Evolutionary conservation across 2,113 vertebrate species (phyloP), one percentile per base, ranked within the genome.

Genomic region (Ciconia maguari): DNA sequence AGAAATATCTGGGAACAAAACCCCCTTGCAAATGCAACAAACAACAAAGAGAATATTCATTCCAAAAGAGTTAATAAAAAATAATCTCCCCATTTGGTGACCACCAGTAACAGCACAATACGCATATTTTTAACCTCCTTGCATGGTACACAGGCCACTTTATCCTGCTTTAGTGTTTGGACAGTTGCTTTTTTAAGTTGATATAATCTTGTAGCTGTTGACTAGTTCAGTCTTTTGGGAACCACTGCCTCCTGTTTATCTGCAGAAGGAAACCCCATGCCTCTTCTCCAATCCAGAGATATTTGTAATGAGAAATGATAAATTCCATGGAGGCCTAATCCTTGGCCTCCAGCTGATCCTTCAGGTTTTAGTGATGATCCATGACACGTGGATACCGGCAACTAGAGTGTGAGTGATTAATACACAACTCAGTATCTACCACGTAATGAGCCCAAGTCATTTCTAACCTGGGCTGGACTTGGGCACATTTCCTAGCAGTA

Each of bases 1-100:
- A 82, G 70, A 85, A 87, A 58, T 21, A 84, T 69, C 58, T 54
- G 61, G 74, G 13, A 87, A 89, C 70, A 94, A 97, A 89, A 95
- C 21, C 6, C 41, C 68, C 75, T 96, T 90, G 78, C 41, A 89
- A 95, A 89, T 62, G 83, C 58, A 66, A 68, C 51, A 78, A 81
- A 36, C 55, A 65, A 92, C 83, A 91, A 22, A 91, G 55, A 65
- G n/a, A 86, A 36, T 30, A 89, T 83, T 83, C 38, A 77, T 93
- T 88, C 41, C 1, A 7, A 93, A 82, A 54, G 36, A 72, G 24
- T 87, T 83, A 80, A 41, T 62, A 62, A 82, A 69, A 72, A 71
- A 86, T 18, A 74, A 66, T 57, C 11, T 71, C 21, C n/a, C 19
- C 1, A 3, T 82, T 89, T 13, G 38, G 83, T 58, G 85, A 79